Percentiles rank a stretch among this genome's conserved stretches.
Conservation (phyloP, 1,140 invertebrate species). For the Heliconius melpomene region DNA sequence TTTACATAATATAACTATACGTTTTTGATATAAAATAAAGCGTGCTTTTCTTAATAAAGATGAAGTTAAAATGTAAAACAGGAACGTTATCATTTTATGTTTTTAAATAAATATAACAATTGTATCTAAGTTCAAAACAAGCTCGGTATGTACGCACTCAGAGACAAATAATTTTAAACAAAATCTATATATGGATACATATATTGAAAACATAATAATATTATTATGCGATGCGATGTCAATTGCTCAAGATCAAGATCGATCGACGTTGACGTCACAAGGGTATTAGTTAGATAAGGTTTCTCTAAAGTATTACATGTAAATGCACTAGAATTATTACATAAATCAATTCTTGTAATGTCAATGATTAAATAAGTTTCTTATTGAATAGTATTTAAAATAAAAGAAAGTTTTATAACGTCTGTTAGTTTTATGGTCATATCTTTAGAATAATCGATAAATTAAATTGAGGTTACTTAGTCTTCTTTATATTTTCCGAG, state of each 20-base stretch:
- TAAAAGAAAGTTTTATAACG: background rate
- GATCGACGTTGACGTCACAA: slow-evolving; percentile 23
- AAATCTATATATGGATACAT: background rate
- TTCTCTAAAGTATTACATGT: slow-evolving; percentile 7
- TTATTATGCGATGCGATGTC: slow-evolving; percentile 10
- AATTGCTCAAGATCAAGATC: slow-evolving; percentile 18
- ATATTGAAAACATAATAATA: slow-evolving; percentile 11
- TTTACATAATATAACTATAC: no score
- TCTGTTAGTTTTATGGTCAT: background rate
- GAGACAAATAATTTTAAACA: background rate
- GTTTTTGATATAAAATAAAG: no score
- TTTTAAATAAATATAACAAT: no score
- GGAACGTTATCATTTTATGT: no score
- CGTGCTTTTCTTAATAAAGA: no score
- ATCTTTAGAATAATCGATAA: no score
- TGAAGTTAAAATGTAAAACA: no score
- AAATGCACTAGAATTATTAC: slow-evolving; percentile 16
- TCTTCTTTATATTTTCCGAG: no score
- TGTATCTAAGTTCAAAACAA: background rate
- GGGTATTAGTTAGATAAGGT: slow-evolving; percentile 16
- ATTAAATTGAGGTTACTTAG: no score
- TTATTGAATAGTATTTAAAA: background rate
- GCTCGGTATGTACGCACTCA: background rate
- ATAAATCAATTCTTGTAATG: slow-evolving; percentile 12
- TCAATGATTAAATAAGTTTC: background rate